A percentile compares a stretch with the other conserved stretches of the same genome.
Evolutionary conservation across 2,113 vertebrate genomes (phyloP).

Genomic region (Lampris incognitus): DNA sequence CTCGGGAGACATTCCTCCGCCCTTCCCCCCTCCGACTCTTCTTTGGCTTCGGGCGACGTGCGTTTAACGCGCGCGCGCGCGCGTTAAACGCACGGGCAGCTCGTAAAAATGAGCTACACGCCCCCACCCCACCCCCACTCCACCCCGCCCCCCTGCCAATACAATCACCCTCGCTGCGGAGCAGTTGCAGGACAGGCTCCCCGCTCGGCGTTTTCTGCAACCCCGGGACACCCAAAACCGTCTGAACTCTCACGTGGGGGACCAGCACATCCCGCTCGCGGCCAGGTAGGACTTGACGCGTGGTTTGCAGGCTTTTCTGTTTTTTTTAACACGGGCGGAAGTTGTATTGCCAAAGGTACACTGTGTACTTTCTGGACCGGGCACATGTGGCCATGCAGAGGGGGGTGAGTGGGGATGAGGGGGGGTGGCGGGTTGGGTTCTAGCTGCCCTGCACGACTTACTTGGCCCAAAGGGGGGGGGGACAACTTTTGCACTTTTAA

Average conservation of each 20-base stretch:
- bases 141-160: not conserved
- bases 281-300: slow-evolving; percentile 45
- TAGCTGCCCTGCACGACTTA: not conserved
- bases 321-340: slow-evolving; percentile 6
- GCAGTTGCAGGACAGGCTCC: slow-evolving; percentile 24
- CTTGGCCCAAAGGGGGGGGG: not conserved
- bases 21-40: slow-evolving; percentile 1
- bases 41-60: not conserved
- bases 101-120: slow-evolving; percentile 39
- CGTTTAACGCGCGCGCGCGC: not conserved
- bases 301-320: slow-evolving; percentile 1
- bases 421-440: no score
- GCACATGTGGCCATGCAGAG: slow-evolving; percentile 3
- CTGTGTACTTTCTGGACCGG: slow-evolving; percentile 36
- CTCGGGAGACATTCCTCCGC: slow-evolving; percentile 5
- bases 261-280: slow-evolving; percentile 52
- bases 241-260: slow-evolving; percentile 18
- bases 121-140: slow-evolving; percentile 19
- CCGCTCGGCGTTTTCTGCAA: slow-evolving; percentile 9
- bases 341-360: slow-evolving; percentile 44
- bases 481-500: no score
- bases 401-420: not conserved
- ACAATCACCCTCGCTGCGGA: slow-evolving; percentile 14
- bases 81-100: slow-evolving; percentile 1
- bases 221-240: not conserved